Conservation (phyloP, 2,113 vertebrate genomes). For the Hipposideros armiger region DNA sequence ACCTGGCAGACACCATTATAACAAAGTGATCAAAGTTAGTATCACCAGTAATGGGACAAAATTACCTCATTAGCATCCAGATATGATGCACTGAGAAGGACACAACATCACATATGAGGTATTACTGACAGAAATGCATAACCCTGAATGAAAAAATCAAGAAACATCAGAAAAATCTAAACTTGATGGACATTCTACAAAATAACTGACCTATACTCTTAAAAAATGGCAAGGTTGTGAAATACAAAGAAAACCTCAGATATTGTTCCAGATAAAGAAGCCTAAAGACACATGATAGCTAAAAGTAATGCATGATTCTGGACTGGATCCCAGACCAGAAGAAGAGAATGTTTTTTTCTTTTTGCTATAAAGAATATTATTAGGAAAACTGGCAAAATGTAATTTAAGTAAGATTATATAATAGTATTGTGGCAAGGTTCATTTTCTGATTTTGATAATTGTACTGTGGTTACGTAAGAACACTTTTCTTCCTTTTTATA, state of each 20-base stretch:
- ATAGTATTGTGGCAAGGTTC: conserved; percentile 53
- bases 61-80: not conserved
- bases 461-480: conserved; percentile 32
- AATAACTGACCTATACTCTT: conserved; percentile 39
- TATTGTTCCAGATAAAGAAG: conserved; percentile 39
- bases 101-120: not conserved
- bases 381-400: conserved; percentile 62
- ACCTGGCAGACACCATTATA: not conserved
- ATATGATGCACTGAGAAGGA: not conserved
- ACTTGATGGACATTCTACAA: conserved; percentile 9
- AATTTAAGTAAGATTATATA: conserved; percentile 49
- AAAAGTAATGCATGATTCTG: conserved; percentile 46
- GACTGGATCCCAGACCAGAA: conserved; percentile 44
- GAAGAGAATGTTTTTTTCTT: not conserved
- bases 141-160: not conserved
- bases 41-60: not conserved
- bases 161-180: conserved; percentile 33
- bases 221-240: conserved; percentile 39
- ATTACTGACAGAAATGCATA: conserved; percentile 24
- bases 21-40: conserved; percentile 4
- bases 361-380: conserved; percentile 60
- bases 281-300: conserved; percentile 28
- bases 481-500: not conserved
- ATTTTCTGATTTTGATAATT: conserved; percentile 65
- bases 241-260: conserved; percentile 43